Conservation (phyloP, 2,113 vertebrate species). For the Sturnus vulgaris region DNA sequence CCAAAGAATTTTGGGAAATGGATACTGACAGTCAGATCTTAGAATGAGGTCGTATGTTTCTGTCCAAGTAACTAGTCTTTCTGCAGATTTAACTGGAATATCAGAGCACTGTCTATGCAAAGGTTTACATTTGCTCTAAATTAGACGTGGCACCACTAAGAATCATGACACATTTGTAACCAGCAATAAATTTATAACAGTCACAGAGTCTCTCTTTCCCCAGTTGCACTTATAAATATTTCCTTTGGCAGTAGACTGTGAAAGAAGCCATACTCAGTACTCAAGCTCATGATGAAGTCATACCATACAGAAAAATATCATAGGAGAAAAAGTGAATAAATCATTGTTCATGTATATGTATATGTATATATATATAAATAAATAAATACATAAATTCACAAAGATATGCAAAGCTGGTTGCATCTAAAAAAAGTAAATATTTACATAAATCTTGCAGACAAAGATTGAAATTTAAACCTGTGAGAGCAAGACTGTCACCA, state of each 20-base stretch:
- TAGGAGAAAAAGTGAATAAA: neutral
- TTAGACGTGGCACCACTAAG: constrained; percentile 6
- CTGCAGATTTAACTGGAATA: neutral
- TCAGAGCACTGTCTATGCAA: neutral
- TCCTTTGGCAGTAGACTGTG: constrained; percentile 2
- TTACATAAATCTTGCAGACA: neutral
- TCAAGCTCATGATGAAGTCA: neutral
- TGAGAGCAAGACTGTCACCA: neutral
- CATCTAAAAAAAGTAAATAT: neutral
- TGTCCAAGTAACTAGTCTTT: neutral
- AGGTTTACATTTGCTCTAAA: constrained; percentile 31
- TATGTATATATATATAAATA: neutral
- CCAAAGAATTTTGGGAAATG: neutral
- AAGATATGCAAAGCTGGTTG: neutral
- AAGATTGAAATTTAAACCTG: neutral
- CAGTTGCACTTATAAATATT: constrained; percentile 33
- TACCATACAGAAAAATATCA: neutral
- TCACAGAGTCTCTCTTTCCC: neutral
- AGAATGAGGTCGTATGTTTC: neutral
- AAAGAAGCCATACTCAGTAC: neutral
- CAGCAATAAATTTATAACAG: constrained; percentile 24
- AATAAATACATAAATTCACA: neutral
- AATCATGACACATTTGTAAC: neutral
- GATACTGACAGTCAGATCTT: neutral
- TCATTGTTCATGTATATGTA: neutral